phyloP scores from a whole-genome alignment of 1,140 invertebrate genomes.

The Papilio glaucus region DNA sequence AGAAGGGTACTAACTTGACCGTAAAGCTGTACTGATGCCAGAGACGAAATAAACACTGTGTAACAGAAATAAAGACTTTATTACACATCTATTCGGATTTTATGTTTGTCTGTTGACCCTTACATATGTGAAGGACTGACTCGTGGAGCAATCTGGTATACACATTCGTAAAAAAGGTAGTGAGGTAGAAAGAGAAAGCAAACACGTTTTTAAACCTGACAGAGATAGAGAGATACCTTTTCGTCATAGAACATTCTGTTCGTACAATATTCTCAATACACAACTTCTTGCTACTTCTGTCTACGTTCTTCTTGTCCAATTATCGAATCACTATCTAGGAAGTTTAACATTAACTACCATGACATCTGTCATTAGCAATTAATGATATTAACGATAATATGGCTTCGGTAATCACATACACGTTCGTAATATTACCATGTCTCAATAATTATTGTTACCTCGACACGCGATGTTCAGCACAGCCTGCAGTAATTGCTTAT shows the following conservation, averaged over 20 bases:
- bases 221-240: no score
- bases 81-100: constrained; percentile 4
- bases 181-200: not conserved
- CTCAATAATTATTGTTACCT: not conserved
- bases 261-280: no score
- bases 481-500: not conserved
- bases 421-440: not conserved
- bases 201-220: not conserved
- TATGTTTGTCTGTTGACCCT: constrained; percentile 9
- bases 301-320: no score
- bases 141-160: not conserved
- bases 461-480: constrained; percentile 11
- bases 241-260: no score
- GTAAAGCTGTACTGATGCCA: not conserved
- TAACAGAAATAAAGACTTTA: constrained; percentile 16
- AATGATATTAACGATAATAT: not conserved
- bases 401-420: not conserved
- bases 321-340: not conserved
- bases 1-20: not conserved
- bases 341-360: not conserved
- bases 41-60: constrained; percentile 1
- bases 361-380: not conserved
- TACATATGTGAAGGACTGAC: not conserved
- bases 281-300: no score
- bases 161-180: not conserved